These are phyloP conservation scores for Laupala kohalensis DNA, from an alignment of 1,140 invertebrate species.

Conservation along the genomic window DNA sequence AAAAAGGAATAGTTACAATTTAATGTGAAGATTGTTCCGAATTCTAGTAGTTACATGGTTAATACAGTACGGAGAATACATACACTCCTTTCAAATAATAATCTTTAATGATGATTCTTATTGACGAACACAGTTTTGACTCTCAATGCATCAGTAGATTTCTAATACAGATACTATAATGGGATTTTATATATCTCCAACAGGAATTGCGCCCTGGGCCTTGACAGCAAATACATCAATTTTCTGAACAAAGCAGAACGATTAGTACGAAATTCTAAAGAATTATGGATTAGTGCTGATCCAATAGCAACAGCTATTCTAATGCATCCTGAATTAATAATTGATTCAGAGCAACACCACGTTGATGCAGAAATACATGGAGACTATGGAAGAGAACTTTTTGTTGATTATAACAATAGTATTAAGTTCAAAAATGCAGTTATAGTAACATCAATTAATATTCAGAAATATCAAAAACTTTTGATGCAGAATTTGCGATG, in stretches of 20 bases:
- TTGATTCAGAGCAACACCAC: neutral
- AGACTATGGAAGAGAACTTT: neutral
- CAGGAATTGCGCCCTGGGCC: constrained; percentile 2
- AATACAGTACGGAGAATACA: neutral
- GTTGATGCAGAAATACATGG: neutral
- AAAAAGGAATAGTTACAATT: no score
- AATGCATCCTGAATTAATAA: neutral
- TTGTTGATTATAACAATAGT: neutral
- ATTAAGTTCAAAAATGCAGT: neutral
- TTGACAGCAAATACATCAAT: neutral
- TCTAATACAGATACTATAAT: neutral
- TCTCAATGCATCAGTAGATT: neutral
- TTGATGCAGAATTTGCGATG: neutral
- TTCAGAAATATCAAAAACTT: neutral
- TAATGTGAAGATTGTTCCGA: no score
- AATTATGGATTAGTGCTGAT: neutral
- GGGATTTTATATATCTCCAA: neutral
- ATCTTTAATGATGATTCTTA: neutral
- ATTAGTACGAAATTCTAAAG: neutral
- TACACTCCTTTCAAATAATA: neutral
- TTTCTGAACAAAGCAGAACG: constrained; percentile 1
- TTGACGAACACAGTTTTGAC: neutral
- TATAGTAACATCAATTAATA: neutral
- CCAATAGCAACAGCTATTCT: neutral
- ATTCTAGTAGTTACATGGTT: no score